Percentiles rank a stretch among this genome's conserved stretches.
Conservation (phyloP, 2,888 invertebrate genomes). For the Vandiemenella viatica region DNA sequence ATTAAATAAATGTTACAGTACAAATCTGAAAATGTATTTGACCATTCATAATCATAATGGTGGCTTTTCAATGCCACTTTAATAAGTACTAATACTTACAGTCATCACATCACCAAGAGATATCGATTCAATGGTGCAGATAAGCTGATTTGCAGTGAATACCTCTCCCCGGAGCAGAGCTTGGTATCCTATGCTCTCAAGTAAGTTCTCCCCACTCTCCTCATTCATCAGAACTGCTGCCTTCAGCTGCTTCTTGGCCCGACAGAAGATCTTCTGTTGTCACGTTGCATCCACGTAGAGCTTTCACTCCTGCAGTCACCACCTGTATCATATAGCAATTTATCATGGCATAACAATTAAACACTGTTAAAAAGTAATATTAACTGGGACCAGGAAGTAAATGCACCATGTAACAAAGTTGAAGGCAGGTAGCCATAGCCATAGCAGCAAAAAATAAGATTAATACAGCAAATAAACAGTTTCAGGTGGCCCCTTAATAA, state of each 20-base stretch:
- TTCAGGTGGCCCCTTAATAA: too few species aligned
- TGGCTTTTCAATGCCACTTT: neutral
- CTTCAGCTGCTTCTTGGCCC: constrained; percentile 66
- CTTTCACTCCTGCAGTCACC: constrained; percentile 43
- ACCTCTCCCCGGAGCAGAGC: constrained; percentile 44
- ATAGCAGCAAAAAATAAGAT: too few species aligned
- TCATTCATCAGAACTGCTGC: constrained; percentile 44
- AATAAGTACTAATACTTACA: constrained; percentile 51
- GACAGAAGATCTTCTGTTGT: constrained; percentile 49
- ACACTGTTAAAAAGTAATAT: too few species aligned
- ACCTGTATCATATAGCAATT: constrained; percentile 29
- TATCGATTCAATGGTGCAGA: constrained; percentile 51
- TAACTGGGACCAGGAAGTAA: too few species aligned
- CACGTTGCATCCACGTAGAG: constrained; percentile 41
- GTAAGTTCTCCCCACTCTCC: constrained; percentile 42
- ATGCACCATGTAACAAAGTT: too few species aligned
- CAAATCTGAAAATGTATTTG: neutral
- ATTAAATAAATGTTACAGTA: neutral
- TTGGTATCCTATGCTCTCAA: constrained; percentile 55
- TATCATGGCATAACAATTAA: neutral
- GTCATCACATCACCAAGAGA: constrained; percentile 49
- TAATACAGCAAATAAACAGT: too few species aligned
- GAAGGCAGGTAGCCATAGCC: too few species aligned
- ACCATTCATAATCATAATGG: neutral
- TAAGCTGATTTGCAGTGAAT: constrained; percentile 37